Conservation (phyloP, 2,797 vertebrate genomes). For the Schizothorax lantsangensis region DNA sequence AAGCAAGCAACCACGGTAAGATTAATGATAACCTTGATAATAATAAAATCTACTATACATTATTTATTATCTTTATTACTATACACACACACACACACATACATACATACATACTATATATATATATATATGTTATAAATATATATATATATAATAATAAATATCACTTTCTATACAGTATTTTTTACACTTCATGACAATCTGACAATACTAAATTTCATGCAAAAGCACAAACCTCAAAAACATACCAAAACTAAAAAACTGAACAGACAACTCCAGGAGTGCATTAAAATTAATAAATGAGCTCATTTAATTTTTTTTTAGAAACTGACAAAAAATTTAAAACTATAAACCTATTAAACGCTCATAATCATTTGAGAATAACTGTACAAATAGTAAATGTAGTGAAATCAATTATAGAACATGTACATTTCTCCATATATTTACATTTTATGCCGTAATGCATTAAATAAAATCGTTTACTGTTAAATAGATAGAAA, state of each 20-base stretch:
- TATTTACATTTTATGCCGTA: background rate
- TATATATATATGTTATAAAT: background rate
- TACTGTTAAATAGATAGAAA: background rate
- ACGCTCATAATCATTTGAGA: background rate
- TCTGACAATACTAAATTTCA: background rate
- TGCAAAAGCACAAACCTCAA: background rate
- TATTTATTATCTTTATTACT: background rate
- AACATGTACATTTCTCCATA: background rate
- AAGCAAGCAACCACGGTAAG: slow-evolving; percentile 74
- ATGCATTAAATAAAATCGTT: background rate
- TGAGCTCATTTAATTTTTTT: background rate
- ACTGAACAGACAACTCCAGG: background rate
- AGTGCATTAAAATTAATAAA: background rate
- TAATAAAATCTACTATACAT: background rate
- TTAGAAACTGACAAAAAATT: background rate
- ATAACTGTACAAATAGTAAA: background rate
- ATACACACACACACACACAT: too few species aligned
- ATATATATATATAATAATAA: background rate
- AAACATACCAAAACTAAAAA: background rate
- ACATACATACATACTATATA: too few species aligned
- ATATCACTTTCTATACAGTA: background rate
- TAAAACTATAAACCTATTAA: background rate
- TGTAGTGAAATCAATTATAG: background rate
- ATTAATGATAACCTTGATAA: slow-evolving; percentile 60
- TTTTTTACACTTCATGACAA: background rate